phyloP scores from a whole-genome alignment of 1,140 invertebrate species.

The Hypsibius dujardini region DNA sequence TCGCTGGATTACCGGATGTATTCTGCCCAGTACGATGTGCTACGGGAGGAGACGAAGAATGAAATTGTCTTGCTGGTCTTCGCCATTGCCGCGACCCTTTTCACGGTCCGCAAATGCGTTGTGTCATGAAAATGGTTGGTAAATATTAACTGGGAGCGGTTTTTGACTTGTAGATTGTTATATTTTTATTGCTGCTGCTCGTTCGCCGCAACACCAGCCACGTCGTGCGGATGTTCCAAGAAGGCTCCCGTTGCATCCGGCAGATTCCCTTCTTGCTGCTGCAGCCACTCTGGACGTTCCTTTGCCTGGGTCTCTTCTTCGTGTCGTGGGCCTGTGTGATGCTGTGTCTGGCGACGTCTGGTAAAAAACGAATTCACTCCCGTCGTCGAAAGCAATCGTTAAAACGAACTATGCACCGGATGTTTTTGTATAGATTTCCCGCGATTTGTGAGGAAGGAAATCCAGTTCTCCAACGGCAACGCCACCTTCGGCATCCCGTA shows the following conservation, averaged over 20 bases:
- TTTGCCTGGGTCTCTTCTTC: constrained; percentile 56
- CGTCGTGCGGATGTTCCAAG: constrained; percentile 60
- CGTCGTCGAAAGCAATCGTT: too few species aligned
- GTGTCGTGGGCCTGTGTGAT: constrained; percentile 65
- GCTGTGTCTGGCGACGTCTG: constrained; percentile 45
- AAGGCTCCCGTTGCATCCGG: constrained; percentile 63
- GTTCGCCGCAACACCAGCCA: constrained; percentile 60
- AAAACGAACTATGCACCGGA: neutral
- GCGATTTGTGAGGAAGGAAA: constrained; percentile 9
- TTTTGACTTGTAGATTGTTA: constrained; percentile 46
- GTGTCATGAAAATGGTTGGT: too few species aligned
- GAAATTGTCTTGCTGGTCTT: constrained; percentile 63
- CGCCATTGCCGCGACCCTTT: constrained; percentile 65
- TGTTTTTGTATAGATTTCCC: neutral
- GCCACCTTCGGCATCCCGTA: constrained; percentile 19
- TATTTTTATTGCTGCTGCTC: constrained; percentile 56
- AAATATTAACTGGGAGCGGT: neutral
- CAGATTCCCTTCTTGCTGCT: constrained; percentile 64
- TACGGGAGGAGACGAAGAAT: constrained; percentile 60
- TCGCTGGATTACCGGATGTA: constrained; percentile 45
- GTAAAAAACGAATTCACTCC: neutral
- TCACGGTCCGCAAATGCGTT: constrained; percentile 48
- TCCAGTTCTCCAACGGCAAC: constrained; percentile 17
- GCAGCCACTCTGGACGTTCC: constrained; percentile 67
- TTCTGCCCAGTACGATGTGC: constrained; percentile 38